Conservation (phyloP, 2,797 vertebrate genomes). For the Schizopygopsis malacanthus region DNA sequence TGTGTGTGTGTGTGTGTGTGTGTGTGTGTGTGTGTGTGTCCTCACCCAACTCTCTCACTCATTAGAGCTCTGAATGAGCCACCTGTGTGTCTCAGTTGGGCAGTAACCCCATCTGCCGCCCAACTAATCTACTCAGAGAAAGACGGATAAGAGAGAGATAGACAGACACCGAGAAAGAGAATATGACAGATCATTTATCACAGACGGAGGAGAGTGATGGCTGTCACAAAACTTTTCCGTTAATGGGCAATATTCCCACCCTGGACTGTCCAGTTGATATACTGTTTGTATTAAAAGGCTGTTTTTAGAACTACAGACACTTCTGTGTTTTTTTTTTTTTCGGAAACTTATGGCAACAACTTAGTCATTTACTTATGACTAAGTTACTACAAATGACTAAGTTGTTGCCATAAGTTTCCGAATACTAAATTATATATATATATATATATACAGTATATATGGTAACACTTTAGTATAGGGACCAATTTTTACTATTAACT, state of each 20-base stretch:
- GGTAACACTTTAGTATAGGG: too few species aligned
- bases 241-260: background rate
- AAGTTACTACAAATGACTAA: too few species aligned
- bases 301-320: background rate
- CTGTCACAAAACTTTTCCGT: background rate
- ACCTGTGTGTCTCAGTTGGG: constrained; percentile 40
- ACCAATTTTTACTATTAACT: too few species aligned
- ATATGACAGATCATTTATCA: constrained; percentile 27
- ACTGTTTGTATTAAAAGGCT: background rate
- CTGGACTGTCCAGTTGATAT: background rate
- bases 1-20: too few species aligned
- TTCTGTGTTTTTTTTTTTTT: background rate
- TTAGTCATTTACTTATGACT: background rate
- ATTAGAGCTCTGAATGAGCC: constrained; percentile 35
- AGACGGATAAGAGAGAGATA: background rate
- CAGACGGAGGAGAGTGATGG: background rate
- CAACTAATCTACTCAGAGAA: background rate
- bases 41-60: constrained; percentile 18
- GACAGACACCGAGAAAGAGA: background rate
- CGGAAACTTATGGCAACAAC: background rate
- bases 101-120: constrained; percentile 17
- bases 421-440: too few species aligned
- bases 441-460: too few species aligned
- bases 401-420: too few species aligned
- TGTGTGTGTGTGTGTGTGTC: background rate